Evolutionary conservation across 2,113 vertebrate species (phyloP), one percentile per base, ranked within the genome.

Genomic region (Pluvianellus socialis): DNA sequence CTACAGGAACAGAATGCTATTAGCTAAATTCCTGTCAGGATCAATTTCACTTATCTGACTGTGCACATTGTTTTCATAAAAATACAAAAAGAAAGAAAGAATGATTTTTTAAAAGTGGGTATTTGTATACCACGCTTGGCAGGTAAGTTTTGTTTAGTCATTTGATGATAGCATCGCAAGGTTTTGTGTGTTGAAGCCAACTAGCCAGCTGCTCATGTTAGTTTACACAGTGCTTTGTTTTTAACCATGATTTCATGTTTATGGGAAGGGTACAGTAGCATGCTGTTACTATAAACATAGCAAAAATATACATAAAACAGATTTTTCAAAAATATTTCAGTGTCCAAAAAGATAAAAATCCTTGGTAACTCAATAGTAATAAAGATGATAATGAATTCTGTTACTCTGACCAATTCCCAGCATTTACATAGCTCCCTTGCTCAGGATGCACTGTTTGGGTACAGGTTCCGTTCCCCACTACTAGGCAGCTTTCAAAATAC

Each of bases 361-460:
- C 4, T 35, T 45, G 4, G 6, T 79, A 71, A 45, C 26, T 45
- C 58, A 63, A 63, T 61, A 58, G 45, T 35, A 32, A 15, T 3
- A 42, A 44, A 18, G 26, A 73, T 47, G 47, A 33, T 16, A 40
- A 79, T 2, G 58, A 45, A 15, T 23, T 49, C 44, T 59, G 84
- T 67, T 8, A 74, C 14, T 4, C 23, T 35, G 24, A 63, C 27
- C 12, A 52, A 20, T 68, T 7, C 7, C 3, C n/a, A 8, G 0
- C 53, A 8, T 49, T 33, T 76, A 17, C 7, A 4, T 9, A 50
- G 18, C 38, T 76, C 35, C 30, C 42, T 88, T 67, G 22, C n/a
- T 74, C 14, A 3, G 15, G 38, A 22, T 1, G 3, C n/a, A 2
- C 0, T 4, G 14, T 79, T 56, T 75, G 24, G 5, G 9, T 72